A percentile compares a stretch with the other conserved stretches of the same genome.
Evolutionary conservation across 2,113 vertebrate genomes (phyloP).

Genomic region (Progne subis): DNA sequence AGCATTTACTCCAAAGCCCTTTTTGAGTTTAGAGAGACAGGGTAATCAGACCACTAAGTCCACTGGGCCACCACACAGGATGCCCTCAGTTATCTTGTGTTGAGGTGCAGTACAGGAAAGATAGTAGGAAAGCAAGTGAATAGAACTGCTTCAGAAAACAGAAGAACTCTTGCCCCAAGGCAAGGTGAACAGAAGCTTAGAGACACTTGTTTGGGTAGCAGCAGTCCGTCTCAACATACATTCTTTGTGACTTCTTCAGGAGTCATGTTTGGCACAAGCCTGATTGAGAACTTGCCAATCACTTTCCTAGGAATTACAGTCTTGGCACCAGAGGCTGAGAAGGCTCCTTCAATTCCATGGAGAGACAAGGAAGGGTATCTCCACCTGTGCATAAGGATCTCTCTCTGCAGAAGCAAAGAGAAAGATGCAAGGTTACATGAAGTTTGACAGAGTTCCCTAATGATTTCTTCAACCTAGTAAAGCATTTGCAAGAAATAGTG

Average conservation of each 20-base stretch:
- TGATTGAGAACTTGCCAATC: slow-evolving; percentile 95
- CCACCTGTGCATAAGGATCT: slow-evolving; percentile 95
- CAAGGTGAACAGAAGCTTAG: background rate
- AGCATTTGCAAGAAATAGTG: background rate
- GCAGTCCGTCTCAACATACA: slow-evolving; percentile 59
- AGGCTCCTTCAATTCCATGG: slow-evolving; percentile 97
- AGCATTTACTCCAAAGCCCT: background rate
- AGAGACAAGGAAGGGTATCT: slow-evolving; percentile 93
- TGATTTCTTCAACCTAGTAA: background rate
- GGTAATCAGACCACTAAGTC: background rate
- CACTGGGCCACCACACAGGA: background rate
- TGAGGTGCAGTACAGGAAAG: background rate
- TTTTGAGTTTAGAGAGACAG: background rate
- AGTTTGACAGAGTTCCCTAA: background rate
- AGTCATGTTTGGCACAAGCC: slow-evolving; percentile 93
- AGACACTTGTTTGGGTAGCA: background rate
- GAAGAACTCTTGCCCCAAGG: background rate
- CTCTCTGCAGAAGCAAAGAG: slow-evolving; percentile 70
- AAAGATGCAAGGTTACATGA: background rate
- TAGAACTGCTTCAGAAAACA: background rate
- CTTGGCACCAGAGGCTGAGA: slow-evolving; percentile 88
- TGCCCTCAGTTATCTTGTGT: background rate
- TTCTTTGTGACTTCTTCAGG: slow-evolving; percentile 86
- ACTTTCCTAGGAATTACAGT: slow-evolving; percentile 95
- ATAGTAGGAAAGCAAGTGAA: background rate